These are phyloP conservation scores for Camarhynchus parvulus DNA, from an alignment of 2,113 vertebrate species.

Conservation along the genomic window DNA sequence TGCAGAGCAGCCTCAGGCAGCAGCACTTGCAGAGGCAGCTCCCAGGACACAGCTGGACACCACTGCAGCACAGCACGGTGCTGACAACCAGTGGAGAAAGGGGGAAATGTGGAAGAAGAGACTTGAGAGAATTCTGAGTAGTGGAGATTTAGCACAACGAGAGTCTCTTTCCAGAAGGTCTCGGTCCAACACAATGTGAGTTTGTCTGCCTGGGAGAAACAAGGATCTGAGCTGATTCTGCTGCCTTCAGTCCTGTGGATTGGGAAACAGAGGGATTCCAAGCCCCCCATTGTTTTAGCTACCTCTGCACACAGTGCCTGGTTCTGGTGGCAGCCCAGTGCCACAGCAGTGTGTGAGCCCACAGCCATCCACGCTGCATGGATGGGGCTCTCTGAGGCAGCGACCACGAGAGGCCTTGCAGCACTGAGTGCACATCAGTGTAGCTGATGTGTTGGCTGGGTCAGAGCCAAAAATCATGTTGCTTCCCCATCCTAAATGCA, in stretches of 20 bases:
- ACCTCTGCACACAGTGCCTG: not conserved
- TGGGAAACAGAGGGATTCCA: not conserved
- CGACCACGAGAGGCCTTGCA: not conserved
- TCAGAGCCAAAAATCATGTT: not conserved
- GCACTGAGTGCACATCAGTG: rapidly evolving
- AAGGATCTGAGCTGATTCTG: not conserved
- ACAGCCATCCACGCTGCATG: rapidly evolving
- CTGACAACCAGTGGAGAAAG: slow-evolving; percentile 46
- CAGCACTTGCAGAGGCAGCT: not conserved
- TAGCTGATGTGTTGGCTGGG: not conserved
- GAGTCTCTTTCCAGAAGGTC: not conserved
- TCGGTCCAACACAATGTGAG: not conserved
- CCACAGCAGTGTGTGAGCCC: not conserved
- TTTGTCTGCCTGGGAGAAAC: not conserved
- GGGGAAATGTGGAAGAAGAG: slow-evolving; percentile 10
- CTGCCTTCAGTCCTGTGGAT: not conserved
- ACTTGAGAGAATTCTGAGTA: not conserved
- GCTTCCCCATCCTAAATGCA: not conserved
- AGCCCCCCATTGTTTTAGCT: not conserved
- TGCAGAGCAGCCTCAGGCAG: not conserved
- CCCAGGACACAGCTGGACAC: not conserved
- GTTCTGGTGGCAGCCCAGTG: not conserved
- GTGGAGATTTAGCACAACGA: rapidly evolving
- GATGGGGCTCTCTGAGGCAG: not conserved
- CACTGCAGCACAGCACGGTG: not conserved